Percentiles rank a stretch among this genome's conserved stretches.
Conservation (phyloP, 2,888 invertebrate species). For the Drosophila mettleri region DNA sequence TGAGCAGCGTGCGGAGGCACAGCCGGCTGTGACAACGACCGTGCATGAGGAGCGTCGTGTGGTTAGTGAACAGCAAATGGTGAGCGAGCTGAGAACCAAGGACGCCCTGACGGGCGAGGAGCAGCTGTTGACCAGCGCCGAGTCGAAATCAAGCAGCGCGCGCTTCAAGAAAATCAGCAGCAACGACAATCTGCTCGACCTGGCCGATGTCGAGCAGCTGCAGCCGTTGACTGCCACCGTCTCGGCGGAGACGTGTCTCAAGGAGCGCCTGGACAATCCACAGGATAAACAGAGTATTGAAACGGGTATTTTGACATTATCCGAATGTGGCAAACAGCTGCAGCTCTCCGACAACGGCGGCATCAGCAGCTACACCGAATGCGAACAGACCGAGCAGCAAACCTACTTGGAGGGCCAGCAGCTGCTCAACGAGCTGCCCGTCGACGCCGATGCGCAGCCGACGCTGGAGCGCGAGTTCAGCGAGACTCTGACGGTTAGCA, state of each 20-base stretch:
- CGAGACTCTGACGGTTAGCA: conserved; percentile 70
- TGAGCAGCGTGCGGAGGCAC: conserved; percentile 62
- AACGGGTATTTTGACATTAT: conserved; percentile 84
- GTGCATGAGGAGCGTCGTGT: conserved; percentile 79
- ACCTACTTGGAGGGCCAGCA: conserved; percentile 70
- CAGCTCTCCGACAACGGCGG: conserved; percentile 69
- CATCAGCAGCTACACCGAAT: conserved; percentile 73
- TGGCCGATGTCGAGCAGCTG: conserved; percentile 69
- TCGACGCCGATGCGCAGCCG: conserved; percentile 38
- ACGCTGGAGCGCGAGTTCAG: conserved; percentile 66
- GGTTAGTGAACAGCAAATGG: conserved; percentile 76
- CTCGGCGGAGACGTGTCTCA: conserved; percentile 82
- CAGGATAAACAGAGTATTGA: conserved; percentile 85
- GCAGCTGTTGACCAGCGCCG: conserved; percentile 76
- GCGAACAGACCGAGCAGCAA: conserved; percentile 77
- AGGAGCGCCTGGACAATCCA: conserved; percentile 81
- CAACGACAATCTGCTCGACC: conserved; percentile 77
- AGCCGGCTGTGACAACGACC: conserved; percentile 47
- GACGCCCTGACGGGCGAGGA: conserved; percentile 79
- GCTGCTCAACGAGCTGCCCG: conserved; percentile 41
- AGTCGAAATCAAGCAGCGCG: conserved; percentile 77
- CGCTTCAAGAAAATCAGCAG: conserved; percentile 81
- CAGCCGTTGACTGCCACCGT: conserved; percentile 84
- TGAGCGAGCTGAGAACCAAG: conserved; percentile 74
- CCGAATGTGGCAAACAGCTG: conserved; percentile 83